Evolutionary conservation across 2,888 invertebrate genomes (phyloP), one percentile per base, ranked within the genome.

Genomic region (Xylophagus ater): DNA sequence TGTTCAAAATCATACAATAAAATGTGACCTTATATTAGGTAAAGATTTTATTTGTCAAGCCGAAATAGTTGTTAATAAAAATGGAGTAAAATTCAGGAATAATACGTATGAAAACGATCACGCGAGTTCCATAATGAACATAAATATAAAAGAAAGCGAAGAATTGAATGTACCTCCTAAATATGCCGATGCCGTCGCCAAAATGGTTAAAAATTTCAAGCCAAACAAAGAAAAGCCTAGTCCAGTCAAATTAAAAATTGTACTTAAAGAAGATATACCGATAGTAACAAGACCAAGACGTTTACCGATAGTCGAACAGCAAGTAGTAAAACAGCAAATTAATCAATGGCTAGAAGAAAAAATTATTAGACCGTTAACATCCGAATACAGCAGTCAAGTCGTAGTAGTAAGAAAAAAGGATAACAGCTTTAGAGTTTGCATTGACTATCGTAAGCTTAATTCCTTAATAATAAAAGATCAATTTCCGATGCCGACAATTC

Each of bases 361-460:
- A 4, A 51, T 61, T 2, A 46, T 59, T 8, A 43, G 45, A 31
- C 51, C 50, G 1, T 52, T 52, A 6, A 32, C 29, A 25, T 57
- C 56, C 1, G 52, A 56, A 3, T 59, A 51, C 32, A 48, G 55
- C 3, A 47, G 45, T 17, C 39, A 25, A 12, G 41, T 47, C 2
- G 47, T 47, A 7, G 34, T 56, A 6, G 51, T 53, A 2, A 49
- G 46, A 13, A 46, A 46, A 35, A 48, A 46, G 21, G 37, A 45
- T 19, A 42, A 37, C 5, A 30, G 12, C 5, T 29, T 20, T 4
- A 26, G 46, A 31, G 8, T 46, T 42, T 65, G 62, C 42, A 49
- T 65, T 0, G 62, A 66, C 41, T 67, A 57, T 43, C 41, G 64
- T 7, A 44, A 47, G 17, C 31, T 63, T 2, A 66, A 65, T 46